Evolutionary conservation across 1,140 invertebrate genomes (phyloP), one percentile per base, ranked within the genome.

Genomic region (Heliconius nattereri): DNA sequence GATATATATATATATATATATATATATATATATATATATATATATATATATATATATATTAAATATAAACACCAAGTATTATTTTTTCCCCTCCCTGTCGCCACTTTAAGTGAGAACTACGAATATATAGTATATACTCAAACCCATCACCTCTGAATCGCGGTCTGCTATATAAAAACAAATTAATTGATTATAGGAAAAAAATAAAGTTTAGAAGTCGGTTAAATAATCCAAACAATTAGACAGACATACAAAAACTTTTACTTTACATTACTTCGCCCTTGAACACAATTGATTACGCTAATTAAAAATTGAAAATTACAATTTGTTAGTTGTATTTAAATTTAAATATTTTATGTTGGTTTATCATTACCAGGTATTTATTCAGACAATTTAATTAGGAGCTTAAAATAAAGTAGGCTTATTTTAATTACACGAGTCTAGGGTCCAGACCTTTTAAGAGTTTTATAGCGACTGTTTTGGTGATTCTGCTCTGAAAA

Each of bases 311-410:
- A 66, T 66, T 66, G 5, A 26, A 66, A 66, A 29, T 66, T 26
- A 66, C 23, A 49, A 74, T 35, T 60, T 60, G n/a, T 74, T 57
- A 75, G 60, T 29, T 75, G 8, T 29, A 20, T 73, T 73, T 73
- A 78, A 78, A 78, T 60, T 60, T 73, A 78, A 78, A 75, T 73
- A 74, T 32, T 11, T 74, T 20, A 26, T 26, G 60, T 66, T 66
- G 9, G 11, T 13, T 26, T 66, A 26, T 54, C 32, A 66, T 66
- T 76, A 35, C 6, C 26, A 37, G 54, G 37, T n/a, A 57, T 54
- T 76, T 66, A 35, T 57, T 57, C n/a, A 57, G 54, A 8, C 1
- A 23, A 11, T 57, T 23, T 2, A 57, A 57, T 57, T 57, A 7
- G 20, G 3, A 0, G 2, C 2, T 57, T 23, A 57, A 57, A 23